Base-by-base conservation (phyloP, 1,140 invertebrate species). In the Dendroctonus valens region DNA sequence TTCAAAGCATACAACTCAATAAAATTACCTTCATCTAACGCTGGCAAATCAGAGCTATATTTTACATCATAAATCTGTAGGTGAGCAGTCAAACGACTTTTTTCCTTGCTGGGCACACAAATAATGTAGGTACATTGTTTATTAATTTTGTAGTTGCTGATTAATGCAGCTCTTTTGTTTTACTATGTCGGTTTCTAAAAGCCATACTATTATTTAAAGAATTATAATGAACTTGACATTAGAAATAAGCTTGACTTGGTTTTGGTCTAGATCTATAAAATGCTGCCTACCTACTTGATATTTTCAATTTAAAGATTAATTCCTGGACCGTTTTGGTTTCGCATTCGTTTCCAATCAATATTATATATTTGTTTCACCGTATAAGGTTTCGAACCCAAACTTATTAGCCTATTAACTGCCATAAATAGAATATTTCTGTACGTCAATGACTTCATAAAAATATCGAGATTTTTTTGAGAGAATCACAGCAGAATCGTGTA, bases 221-320 rank as follows among this genome's bases (percentile, higher is more conserved):
- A 11, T 39, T 26, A 40, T 54, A 54, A 54, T 54, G 52, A 38
- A 37, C 52, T 54, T 54, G 52, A 54, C 52, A 40, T 39, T 51
- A 51, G 49, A 8, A 51, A 51, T 51, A 37, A 51, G 6, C 12
- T 54, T 40, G 52, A 54, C 12, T 37, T 54, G 7, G 12, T 38
- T 9, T 54, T 39, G 37, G 40, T 11, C 6, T 14, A 54, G 38
- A 54, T 46, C 2, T 12, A 46, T 46, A 46, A 4, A 11, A 46
- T 46, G 4, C 12, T 46, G 12, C 1, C 8, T 46, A 46, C 8
- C 12, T 46, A 11, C 12, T 46, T 46, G 12, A 46, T 9, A 46
- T 11, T 46, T 9, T 9, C 8, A 46, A 46, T 46, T 46, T 46
- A 11, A 11, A 9, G 42, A 46, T 46, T 46, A 46, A 46, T 11